Evolutionary conservation across 2,113 vertebrate genomes (phyloP).

Genomic region (Polypterus senegalus): DNA sequence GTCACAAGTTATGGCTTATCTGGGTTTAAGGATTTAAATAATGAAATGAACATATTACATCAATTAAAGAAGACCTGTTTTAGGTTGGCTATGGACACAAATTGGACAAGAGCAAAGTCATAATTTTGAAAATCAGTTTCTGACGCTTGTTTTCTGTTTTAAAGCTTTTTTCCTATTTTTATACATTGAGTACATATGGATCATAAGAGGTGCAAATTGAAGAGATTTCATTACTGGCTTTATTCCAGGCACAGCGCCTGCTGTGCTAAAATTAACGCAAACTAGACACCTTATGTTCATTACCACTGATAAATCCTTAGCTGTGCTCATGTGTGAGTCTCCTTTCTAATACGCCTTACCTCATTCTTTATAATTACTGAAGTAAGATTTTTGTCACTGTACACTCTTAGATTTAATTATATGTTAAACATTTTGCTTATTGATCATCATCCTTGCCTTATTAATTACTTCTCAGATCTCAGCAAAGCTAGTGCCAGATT

Average conservation of each 20-base stretch:
- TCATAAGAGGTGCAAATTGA: slow-evolving; percentile 5
- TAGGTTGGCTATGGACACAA: too few species aligned
- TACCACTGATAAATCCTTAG: background rate
- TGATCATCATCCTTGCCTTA: slow-evolving; percentile 2
- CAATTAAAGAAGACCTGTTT: too few species aligned
- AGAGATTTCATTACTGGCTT: slow-evolving; percentile 4
- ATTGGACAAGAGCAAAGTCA: too few species aligned
- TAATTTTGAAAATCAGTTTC: too few species aligned
- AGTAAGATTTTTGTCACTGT: background rate
- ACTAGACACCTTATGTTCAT: slow-evolving; percentile 3
- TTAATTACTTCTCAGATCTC: slow-evolving; percentile 5
- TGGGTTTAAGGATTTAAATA: too few species aligned
- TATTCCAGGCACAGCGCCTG: background rate
- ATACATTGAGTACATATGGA: background rate
- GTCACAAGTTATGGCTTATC: too few species aligned
- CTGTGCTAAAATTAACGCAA: slow-evolving; percentile 6
- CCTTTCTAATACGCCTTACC: background rate
- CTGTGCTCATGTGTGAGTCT: background rate
- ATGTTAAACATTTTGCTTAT: slow-evolving; percentile 8
- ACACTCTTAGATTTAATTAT: slow-evolving; percentile 4
- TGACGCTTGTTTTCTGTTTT: too few species aligned
- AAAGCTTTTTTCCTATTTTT: background rate
- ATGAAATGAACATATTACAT: too few species aligned
- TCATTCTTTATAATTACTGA: slow-evolving; percentile 2
- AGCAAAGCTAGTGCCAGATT: background rate